Base-by-base conservation (phyloP, 1,140 invertebrate genomes). In the Mizuhopecten yessoensis region DNA sequence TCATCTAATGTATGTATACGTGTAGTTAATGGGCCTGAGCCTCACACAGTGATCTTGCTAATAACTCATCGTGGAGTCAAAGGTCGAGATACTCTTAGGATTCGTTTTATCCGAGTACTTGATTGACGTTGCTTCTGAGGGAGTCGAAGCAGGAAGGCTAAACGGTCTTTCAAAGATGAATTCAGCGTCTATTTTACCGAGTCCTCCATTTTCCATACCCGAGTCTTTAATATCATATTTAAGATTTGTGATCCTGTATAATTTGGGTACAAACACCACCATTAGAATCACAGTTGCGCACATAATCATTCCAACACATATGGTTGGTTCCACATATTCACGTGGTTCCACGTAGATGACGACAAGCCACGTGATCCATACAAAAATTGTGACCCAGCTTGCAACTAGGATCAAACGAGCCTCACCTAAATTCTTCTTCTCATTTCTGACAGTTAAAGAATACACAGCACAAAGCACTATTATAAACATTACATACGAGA, bases 371-470 rank as follows among this genome's bases (percentile, higher is more conserved):
- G 96, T 94, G 3, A 97, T 93, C 97, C 97, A 97, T 1, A 97
- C 94, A 23, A 96, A 87, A 1, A 97, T 88, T 20, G 97, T 94
- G 0, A 97, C 95, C 86, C 97, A 96, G 3, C 96, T 96, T 0
- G 97, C 97, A 0, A 97, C 95, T 36, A 97, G 97, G 92, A 97
- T 97, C n/a, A 97, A 97, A 34, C 97, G 96, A 7, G 97, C 97
- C 92, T 98, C 97, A 9, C 96, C 96, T 93, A 97, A 97, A 95
- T 98, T 97, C 36, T 97, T 96, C 45, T 96, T 97, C 29, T 97
- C 97, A 49, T 96, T 96, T 20, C 96, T 94, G 39, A 97, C 97
- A 92, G 97, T 97, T 13, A 97, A 97, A 15, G 97, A 96, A 57
- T 97, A 96, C n/a, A 97, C 87, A 90, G 97, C 95, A 42, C 97